Conservation (phyloP, 92 coral and sea anemone species). For the Paramuricea clavata region DNA sequence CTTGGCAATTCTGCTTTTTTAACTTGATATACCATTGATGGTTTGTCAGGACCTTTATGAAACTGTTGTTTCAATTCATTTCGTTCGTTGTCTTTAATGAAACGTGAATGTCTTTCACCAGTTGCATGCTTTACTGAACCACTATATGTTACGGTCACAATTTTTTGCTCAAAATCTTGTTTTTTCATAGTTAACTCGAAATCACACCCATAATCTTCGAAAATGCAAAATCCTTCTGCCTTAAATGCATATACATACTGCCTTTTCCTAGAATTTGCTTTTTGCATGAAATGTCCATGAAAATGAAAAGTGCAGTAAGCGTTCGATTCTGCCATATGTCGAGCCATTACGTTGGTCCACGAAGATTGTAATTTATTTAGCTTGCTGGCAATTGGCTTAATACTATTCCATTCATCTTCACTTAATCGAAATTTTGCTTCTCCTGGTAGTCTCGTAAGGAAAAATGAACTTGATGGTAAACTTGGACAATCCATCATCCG, state of each 20-base stretch:
- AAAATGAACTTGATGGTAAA: conserved; percentile 12
- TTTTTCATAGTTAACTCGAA: conserved; percentile 2
- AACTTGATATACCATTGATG: background rate
- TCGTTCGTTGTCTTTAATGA: conserved; percentile 6
- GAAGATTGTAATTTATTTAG: background rate
- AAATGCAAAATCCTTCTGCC: conserved; percentile 2
- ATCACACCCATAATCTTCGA: background rate
- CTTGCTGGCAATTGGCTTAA: background rate
- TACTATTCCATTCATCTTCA: background rate
- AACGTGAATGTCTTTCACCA: conserved; percentile 32
- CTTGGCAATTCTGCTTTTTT: background rate
- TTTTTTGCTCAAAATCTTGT: background rate
- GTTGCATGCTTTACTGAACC: background rate
- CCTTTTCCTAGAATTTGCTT: conserved; percentile 11
- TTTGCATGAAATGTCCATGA: conserved; percentile 13
- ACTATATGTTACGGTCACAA: background rate
- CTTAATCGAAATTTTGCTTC: conserved; percentile 1
- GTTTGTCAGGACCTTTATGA: conserved; percentile 20
- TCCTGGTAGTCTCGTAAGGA: background rate
- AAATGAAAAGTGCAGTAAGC: background rate
- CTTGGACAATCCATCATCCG: conserved; percentile 24
- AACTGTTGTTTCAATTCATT: background rate
- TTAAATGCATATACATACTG: background rate
- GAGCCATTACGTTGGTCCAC: conserved; percentile 10
- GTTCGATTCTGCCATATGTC: background rate